Evolutionary conservation across 2,888 invertebrate genomes (phyloP), one percentile per base, ranked within the genome.

Genomic region (Spodoptera littoralis): DNA sequence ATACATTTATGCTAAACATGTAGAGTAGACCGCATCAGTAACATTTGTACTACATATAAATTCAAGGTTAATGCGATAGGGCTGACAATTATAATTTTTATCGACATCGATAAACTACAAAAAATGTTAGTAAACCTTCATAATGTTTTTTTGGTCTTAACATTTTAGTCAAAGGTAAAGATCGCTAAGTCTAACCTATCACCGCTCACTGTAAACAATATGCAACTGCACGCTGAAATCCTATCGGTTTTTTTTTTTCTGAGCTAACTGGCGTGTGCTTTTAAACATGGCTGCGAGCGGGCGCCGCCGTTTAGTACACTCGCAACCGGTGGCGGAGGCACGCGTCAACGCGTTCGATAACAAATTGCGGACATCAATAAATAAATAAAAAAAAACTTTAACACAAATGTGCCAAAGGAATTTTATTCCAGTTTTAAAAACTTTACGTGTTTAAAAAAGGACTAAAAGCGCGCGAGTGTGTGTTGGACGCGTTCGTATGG

Each of bases 261-360:
- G 87, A 83, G 80, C 85, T 81, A 63, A 88, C 86, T 80, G 82
- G 80, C 78, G 83, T 86, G 88, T 89, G 92, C 90, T 90, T 84
- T 91, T 91, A 90, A 92, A 92, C 91, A 92, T 90, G 92, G 90
- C 90, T 77, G 86, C 70, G 84, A 76, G 69, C 79, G 81, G 86
- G 79, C 83, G 88, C 84, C 84, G 80, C 73, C 85, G 80, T 58
- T 91, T 91, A 93, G 93, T 93, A 78, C 84, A 85, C 87, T 83
- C 88, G 84, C 89, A 90, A 88, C 91, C 90, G 85, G 83, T 84
- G 88, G 73, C 84, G 87, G 83, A 74, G 82, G 83, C 90, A 89
- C 92, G 90, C 90, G 92, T 87, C 83, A 70, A 78, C 76, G 70
- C 79, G 77, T 80, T 76, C 74, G 60, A 78, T 71, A 73, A 80